A percentile compares a stretch with the other conserved stretches of the same genome.
phyloP scores from a whole-genome alignment of 2,888 invertebrate species.

The Cataglyphis livida region DNA sequence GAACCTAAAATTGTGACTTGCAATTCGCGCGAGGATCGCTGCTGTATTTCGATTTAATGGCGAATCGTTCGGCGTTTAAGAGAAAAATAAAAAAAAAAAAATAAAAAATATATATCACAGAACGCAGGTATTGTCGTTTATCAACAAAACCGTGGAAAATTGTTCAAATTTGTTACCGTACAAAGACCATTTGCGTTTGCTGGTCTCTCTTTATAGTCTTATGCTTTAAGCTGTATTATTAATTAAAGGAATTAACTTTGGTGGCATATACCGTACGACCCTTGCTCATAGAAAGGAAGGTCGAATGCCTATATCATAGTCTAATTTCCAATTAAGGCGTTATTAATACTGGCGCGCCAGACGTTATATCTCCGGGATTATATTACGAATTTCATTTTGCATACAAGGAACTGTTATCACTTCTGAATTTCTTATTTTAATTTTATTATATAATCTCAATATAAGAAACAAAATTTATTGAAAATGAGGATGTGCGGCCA shows the following conservation, averaged over 20 bases:
- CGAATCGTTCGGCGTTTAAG: neutral
- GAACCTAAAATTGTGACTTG: conserved; percentile 30
- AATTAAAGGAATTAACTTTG: conserved; percentile 54
- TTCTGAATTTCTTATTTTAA: conserved; percentile 57
- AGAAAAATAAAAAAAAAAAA: neutral
- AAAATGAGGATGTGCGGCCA: neutral
- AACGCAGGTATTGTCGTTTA: too few relatives aligned
- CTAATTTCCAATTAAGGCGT: conserved; percentile 74
- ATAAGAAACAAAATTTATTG: neutral
- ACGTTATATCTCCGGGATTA: conserved; percentile 64
- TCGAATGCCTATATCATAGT: conserved; percentile 58
- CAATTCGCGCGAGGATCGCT: conserved; percentile 8
- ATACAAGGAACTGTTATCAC: conserved; percentile 30
- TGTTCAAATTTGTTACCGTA: neutral
- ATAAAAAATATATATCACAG: neutral
- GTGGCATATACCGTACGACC: conserved; percentile 24
- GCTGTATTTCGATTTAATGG: neutral
- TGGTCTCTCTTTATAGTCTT: conserved; percentile 40
- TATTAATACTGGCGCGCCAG: conserved; percentile 63
- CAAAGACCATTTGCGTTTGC: neutral
- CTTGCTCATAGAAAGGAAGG: conserved; percentile 58
- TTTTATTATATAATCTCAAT: conserved; percentile 31
- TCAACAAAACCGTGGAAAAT: neutral
- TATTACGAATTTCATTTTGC: conserved; percentile 69
- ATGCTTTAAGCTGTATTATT: conserved; percentile 43